Base-by-base conservation (phyloP, 1,140 invertebrate genomes). In the Papilio polyxenes region DNA sequence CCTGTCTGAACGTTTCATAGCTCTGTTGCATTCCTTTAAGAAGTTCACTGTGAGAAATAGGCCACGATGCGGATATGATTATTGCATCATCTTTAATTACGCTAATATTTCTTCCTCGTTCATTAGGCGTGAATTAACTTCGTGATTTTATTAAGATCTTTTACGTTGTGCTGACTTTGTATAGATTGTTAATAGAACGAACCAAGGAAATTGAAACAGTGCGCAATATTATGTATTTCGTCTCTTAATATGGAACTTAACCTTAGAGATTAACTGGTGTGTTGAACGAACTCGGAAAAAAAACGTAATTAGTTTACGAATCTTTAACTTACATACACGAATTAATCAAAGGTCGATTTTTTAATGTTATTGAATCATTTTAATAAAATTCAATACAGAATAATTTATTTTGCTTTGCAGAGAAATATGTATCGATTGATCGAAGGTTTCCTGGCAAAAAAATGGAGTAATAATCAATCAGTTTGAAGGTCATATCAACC, bases 381-480 rank as follows among this genome's bases (percentile, higher is more conserved):
- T 15, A 37, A 72, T 37, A 72, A 72, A 72, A 72, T 37, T 72
- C 31, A 72, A 75, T 75, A 20, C 15, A 49, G 20, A 75, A 49
- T 75, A 49, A 48, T 75, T 44, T n/a, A 31, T 51, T 53, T 1
- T 69, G 15, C 37, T n/a, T 13, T 48, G 44, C 79, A 85, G 75
- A 65, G 49, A 8, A 53, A n/a, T 40, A 20, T 69, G 84, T 85
- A 83, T 62, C 56, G 48, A 78, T 81, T 53, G 76, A 75, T 86
- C 80, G 80, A 78, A 79, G 85, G 82, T 83, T 84, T 85, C 83
- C 79, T 85, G 83, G 85, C 85, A 86, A 88, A 89, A 89, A 88
- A 89, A 89, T 86, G 84, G 83, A 84, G 85, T 86, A 84, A 84
- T 86, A 89, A 89, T 89, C 86, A 89, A 89, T 87, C 88, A 87